Conservation (phyloP, 2,113 vertebrate genomes). For the Apus apus region DNA sequence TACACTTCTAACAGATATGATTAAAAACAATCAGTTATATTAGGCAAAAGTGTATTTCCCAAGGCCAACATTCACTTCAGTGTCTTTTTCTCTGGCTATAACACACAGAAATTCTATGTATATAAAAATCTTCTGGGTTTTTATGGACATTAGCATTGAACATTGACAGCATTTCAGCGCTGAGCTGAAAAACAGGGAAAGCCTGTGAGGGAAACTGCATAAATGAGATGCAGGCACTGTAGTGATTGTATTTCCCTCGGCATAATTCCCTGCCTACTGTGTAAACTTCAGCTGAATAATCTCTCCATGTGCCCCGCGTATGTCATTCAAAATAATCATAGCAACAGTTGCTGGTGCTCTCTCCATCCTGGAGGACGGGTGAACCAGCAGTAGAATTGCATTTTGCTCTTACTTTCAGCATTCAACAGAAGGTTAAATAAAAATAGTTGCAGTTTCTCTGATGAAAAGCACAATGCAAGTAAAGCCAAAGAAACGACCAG, state of each 20-base stretch:
- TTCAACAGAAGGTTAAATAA: slow-evolving; percentile 15
- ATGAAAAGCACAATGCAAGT: not conserved
- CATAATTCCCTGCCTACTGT: not conserved
- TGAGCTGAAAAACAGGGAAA: slow-evolving; percentile 20
- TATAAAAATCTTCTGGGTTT: slow-evolving; percentile 42
- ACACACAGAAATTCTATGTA: slow-evolving; percentile 9
- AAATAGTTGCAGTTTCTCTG: not conserved
- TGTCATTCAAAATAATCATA: not conserved
- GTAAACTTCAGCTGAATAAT: slow-evolving; percentile 42
- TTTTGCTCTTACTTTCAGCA: not conserved
- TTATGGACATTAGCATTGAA: slow-evolving; percentile 28
- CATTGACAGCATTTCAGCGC: not conserved
- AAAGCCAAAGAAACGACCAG: not conserved
- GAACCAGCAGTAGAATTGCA: not conserved
- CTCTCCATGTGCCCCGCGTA: not conserved
- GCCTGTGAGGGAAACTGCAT: not conserved
- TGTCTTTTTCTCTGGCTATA: slow-evolving; percentile 15
- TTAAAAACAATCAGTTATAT: slow-evolving; percentile 67
- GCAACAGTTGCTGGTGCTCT: not conserved
- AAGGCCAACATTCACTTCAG: slow-evolving; percentile 23
- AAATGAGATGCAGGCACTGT: not conserved
- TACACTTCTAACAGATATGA: slow-evolving; percentile 10
- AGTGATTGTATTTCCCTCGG: not conserved
- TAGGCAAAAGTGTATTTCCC: slow-evolving; percentile 62
- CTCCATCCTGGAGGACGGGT: not conserved